Evolutionary conservation across 2,797 vertebrate genomes (phyloP), one percentile per base, ranked within the genome.

Genomic region (Gambelia wislizenii): DNA sequence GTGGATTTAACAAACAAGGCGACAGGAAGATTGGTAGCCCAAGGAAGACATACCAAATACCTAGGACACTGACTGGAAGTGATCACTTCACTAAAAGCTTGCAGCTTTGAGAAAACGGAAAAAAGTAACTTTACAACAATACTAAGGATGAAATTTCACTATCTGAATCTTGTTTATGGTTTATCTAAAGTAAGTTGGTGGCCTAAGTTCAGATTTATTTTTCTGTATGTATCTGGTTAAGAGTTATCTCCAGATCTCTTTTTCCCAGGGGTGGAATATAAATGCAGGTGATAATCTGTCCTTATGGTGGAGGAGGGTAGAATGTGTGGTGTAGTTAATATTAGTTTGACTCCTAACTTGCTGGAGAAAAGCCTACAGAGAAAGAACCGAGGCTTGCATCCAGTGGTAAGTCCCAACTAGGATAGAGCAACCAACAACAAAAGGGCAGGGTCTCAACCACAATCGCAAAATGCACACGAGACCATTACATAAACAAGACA

Each of bases 41-140:
- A 99, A 96, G 99, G 99, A 47, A 97, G 98, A 94, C 98, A 99
- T 93, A 99, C 99, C 2, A 99, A 99, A 94, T 97, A 98, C 96
- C 92, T 99, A 7, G 98, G 98, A 79, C 95, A 92, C 92, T 97
- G 95, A 95, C 84, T 42, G 1, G 61, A 79, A 12, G 12, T 42
- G 30, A 47, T 78, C 14, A 33, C 27, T 59, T 59, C 13, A 83
- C 74, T 64, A 39, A 33, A 18, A 78, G 6, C 0, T 85, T 90
- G 8, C 44, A 16, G 33, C 18, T 44, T 85, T 91, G 47, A 83
- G 64, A 93, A 87, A 72, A 36, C 18, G 42, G 2, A 25, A 78
- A 0, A 52, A 33, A 92, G 59, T 70, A 2, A 86, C 81, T 52
- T 86, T 88, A 90, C 75, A 30, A 87, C 85, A 52, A 49, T n/a